Conservation (phyloP, 2,797 vertebrate genomes). For the Arrhamphus sclerolepis region DNA sequence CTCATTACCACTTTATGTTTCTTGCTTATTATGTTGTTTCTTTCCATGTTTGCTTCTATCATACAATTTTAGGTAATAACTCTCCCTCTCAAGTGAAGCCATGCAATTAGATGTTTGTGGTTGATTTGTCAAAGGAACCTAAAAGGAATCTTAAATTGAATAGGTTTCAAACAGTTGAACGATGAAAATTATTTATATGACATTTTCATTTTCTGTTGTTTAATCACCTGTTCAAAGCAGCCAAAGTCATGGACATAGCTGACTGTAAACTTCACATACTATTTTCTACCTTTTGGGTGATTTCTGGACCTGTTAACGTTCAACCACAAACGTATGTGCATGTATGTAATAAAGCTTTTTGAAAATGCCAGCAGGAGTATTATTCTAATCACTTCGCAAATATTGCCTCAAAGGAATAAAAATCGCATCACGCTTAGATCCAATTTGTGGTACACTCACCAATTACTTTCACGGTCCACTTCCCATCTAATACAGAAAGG, state of each 20-base stretch:
- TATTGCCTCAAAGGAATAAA: slow-evolving; percentile 77
- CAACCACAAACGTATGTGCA: slow-evolving; percentile 55
- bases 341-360: slow-evolving; percentile 60
- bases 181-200: slow-evolving; percentile 57
- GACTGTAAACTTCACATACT: slow-evolving; percentile 12
- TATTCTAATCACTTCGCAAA: slow-evolving; percentile 79
- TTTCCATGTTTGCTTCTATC: slow-evolving; percentile 51
- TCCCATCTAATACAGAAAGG: slow-evolving; percentile 79
- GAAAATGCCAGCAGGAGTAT: slow-evolving; percentile 67
- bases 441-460: slow-evolving; percentile 83
- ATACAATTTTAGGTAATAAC: slow-evolving; percentile 40
- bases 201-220: slow-evolving; percentile 43
- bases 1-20: slow-evolving; percentile 59
- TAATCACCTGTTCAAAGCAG: slow-evolving; percentile 37
- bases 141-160: slow-evolving; percentile 57
- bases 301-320: slow-evolving; percentile 64
- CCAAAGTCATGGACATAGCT: slow-evolving; percentile 12
- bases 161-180: slow-evolving; percentile 52
- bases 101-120: slow-evolving; percentile 39
- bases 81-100: too few species aligned
- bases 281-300: slow-evolving; percentile 45
- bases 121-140: slow-evolving; percentile 48
- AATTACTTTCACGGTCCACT: slow-evolving; percentile 85
- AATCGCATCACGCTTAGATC: slow-evolving; percentile 79
- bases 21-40: slow-evolving; percentile 65